Evolutionary conservation across 2,113 vertebrate species (phyloP).

Genomic region (Tamias sibiricus): DNA sequence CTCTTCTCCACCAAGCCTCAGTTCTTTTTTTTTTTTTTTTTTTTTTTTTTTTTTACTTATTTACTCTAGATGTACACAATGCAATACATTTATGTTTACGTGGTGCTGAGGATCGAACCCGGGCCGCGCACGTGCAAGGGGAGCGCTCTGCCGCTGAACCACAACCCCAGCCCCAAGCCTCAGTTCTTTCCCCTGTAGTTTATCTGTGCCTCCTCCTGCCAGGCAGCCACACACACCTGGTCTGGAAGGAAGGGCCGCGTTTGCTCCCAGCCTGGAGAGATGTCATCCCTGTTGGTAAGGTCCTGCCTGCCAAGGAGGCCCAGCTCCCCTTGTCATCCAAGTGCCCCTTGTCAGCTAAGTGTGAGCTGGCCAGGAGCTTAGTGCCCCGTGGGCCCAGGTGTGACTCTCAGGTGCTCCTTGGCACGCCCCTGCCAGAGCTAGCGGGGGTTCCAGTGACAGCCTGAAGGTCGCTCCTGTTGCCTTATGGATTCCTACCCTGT

Average conservation of each 20-base stretch:
- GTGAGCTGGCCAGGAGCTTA: not conserved
- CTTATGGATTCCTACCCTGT: fast-evolving
- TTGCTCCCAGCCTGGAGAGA: not conserved
- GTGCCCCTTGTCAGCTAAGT: not conserved
- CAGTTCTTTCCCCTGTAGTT: not conserved
- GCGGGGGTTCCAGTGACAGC: not conserved
- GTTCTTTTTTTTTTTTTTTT: too few relatives aligned
- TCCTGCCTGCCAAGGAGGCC: not conserved
- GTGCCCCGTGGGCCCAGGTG: not conserved
- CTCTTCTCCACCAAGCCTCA: not conserved
- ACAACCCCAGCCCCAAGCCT: too few relatives aligned
- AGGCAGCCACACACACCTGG: fast-evolving
- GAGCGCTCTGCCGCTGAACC: too few relatives aligned
- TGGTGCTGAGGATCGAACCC: too few relatives aligned
- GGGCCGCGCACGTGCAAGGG: too few relatives aligned
- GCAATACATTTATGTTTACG: too few relatives aligned
- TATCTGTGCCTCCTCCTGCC: not conserved
- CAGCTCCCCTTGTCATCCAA: not conserved
- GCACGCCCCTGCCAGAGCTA: not conserved
- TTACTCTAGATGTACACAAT: too few relatives aligned
- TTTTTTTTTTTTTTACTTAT: too few relatives aligned
- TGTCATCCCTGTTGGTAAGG: not conserved
- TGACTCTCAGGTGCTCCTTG: not conserved
- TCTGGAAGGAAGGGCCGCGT: not conserved
- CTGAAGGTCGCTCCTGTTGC: not conserved